Conservation (phyloP, 2,797 vertebrate genomes). For the Chromobotia macracanthus region DNA sequence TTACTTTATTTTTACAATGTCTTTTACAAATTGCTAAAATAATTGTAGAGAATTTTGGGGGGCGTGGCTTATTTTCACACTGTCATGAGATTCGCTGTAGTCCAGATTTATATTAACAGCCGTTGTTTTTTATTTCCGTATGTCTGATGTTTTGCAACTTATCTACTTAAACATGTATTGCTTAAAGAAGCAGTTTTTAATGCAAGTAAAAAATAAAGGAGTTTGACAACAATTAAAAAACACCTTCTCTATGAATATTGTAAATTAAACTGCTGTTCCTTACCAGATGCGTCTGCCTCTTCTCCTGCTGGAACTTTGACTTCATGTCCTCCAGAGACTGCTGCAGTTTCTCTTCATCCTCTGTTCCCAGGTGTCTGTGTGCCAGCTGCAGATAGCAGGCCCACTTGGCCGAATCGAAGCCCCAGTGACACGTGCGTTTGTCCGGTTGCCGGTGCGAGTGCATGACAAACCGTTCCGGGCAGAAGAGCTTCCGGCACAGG, state of each 20-base stretch:
- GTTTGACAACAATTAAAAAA: background rate
- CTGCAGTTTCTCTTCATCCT: slow-evolving; percentile 86
- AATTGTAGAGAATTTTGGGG: too few relatives aligned
- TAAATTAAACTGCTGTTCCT: slow-evolving; percentile 52
- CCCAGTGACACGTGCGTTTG: slow-evolving; percentile 99
- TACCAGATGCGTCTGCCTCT: slow-evolving; percentile 87
- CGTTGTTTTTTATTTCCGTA: too few relatives aligned
- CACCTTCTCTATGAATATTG: background rate
- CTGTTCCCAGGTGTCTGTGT: slow-evolving; percentile 87
- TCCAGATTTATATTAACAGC: background rate
- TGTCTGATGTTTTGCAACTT: background rate
- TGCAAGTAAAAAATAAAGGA: background rate
- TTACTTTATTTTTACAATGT: too few relatives aligned
- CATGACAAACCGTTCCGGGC: slow-evolving; percentile 96
- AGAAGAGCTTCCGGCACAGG: slow-evolving; percentile 94
- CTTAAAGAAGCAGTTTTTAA: background rate
- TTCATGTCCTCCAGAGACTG: slow-evolving; percentile 92
- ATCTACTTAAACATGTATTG: background rate
- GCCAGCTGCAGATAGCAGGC: slow-evolving; percentile 95
- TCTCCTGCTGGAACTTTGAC: slow-evolving; percentile 87
- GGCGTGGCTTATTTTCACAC: too few relatives aligned
- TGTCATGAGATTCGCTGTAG: background rate
- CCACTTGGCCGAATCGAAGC: slow-evolving; percentile 98
- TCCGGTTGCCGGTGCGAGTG: slow-evolving; percentile 95
- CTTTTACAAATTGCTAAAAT: too few relatives aligned